Evolutionary conservation across 2,888 invertebrate genomes (phyloP), one percentile per base, ranked within the genome.

Genomic region (Leptura quadrifasciata): DNA sequence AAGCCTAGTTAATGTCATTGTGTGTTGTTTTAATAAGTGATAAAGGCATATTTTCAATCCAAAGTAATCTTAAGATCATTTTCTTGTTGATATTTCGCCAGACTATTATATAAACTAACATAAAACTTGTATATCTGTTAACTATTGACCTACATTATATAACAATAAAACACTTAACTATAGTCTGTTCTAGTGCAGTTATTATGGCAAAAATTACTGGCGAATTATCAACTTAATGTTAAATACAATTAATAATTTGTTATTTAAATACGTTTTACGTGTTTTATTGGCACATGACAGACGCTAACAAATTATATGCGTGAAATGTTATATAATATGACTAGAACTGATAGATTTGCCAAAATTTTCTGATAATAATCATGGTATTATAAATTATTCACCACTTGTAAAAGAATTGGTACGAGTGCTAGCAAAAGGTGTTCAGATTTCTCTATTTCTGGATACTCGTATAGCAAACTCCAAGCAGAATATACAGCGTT

Each of bases 131-230:
- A 74, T 80, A 81, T 81, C 75, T 77, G 79, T 82, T 80, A 80
- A 80, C 84, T 84, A 84, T 84, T 84, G 84, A 82, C 76, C 82
- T 82, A 83, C 79, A 77, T 80, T 80, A 78, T 84, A 77, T 84
- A 85, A 85, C 85, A 84, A 84, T 84, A 81, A 85, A 85, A 78
- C 84, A 85, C 85, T 85, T 82, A 85, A 80, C 82, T 84, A n/a
- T n/a, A 83, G 80, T 79, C 79, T 73, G 78, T 80, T 79, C 80
- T 82, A 80, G 81, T 82, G 81, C 81, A 79, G 77, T 79, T 80
- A 78, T 77, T 84, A 84, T 83, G 84, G 84, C 83, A 82, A 76
- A 82, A 80, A 79, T 63, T 67, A 54, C 76, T 78, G 79, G 71
- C 82, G 79, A 81, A 84, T 77, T 83, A 81, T 84, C 84, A 82